A percentile compares a stretch with the other conserved stretches of the same genome.
Evolutionary conservation across 2,113 vertebrate species (phyloP).

Genomic region (Balaenoptera acutorostrata): DNA sequence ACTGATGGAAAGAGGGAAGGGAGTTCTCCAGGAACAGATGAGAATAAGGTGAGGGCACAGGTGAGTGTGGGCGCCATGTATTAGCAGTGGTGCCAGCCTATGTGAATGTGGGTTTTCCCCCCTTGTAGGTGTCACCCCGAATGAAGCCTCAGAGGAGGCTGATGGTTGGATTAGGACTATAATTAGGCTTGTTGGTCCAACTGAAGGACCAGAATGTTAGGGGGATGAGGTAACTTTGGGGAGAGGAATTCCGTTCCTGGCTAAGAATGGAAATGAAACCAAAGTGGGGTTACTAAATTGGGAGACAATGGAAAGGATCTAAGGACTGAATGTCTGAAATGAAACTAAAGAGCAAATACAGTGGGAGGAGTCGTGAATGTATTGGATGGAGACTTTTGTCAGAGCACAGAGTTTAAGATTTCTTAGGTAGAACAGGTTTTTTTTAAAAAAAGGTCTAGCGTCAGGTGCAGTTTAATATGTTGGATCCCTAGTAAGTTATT

Average conservation of each 20-base stretch:
- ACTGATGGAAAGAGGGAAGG: background rate
- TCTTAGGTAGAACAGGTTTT: background rate
- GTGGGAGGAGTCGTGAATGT: no score
- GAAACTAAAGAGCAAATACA: background rate
- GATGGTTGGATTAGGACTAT: background rate
- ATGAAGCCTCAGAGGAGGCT: background rate
- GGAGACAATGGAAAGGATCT: background rate
- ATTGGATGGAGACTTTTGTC: background rate
- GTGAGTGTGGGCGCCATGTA: accelerated
- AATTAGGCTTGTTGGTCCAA: background rate
- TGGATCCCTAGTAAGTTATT: background rate
- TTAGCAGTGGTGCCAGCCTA: background rate
- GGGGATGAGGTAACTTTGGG: background rate
- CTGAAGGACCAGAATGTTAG: background rate
- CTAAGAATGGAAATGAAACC: background rate
- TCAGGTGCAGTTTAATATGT: background rate
- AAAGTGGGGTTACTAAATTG: background rate
- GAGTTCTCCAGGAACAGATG: background rate
- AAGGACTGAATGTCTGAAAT: background rate
- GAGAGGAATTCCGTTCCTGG: background rate
- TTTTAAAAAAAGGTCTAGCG: background rate
- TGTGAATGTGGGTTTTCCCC: background rate
- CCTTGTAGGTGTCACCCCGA: background rate
- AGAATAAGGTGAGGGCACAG: background rate
- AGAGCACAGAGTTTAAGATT: background rate